A percentile compares a stretch with the other conserved stretches of the same genome.
phyloP scores from a whole-genome alignment of 2,113 vertebrate genomes.

The Poeciliopsis retropinna region DNA sequence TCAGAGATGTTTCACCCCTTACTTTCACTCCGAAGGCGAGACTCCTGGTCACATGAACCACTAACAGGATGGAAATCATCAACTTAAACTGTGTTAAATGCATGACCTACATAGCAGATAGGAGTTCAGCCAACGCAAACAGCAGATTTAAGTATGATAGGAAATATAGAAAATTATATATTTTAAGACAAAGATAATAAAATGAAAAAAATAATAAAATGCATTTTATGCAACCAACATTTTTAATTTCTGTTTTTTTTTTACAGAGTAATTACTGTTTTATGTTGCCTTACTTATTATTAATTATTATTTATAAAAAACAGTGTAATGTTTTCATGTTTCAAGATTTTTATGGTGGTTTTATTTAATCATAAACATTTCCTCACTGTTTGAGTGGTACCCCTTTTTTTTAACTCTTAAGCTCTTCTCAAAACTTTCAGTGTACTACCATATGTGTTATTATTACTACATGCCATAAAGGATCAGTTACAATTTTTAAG shows the following conservation, averaged over 20 bases:
- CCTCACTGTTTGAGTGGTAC: no score
- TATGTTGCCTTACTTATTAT: neutral
- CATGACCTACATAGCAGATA: constrained; percentile 58
- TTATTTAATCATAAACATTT: neutral
- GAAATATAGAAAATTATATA: no score
- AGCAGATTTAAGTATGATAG: neutral
- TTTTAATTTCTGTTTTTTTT: no score
- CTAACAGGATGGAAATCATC: constrained; percentile 37
- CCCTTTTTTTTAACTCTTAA: neutral
- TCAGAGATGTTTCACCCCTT: neutral
- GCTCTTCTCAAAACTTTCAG: no score
- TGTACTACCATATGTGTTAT: no score
- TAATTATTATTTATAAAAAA: neutral
- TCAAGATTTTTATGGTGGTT: neutral
- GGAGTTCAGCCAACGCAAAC: constrained; percentile 17
- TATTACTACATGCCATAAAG: no score
- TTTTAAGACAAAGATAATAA: no score
- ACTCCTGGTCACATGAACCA: neutral
- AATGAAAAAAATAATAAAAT: no score
- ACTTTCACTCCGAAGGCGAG: neutral
- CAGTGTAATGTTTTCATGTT: neutral
- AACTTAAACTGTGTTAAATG: constrained; percentile 44
- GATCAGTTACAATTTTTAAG: no score
- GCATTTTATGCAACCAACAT: no score
- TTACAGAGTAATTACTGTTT: no score